Percentiles rank a stretch among this genome's conserved stretches.
Evolutionary conservation across 2,113 vertebrate genomes (phyloP).

Genomic region (Gnathonemus longibarbis): DNA sequence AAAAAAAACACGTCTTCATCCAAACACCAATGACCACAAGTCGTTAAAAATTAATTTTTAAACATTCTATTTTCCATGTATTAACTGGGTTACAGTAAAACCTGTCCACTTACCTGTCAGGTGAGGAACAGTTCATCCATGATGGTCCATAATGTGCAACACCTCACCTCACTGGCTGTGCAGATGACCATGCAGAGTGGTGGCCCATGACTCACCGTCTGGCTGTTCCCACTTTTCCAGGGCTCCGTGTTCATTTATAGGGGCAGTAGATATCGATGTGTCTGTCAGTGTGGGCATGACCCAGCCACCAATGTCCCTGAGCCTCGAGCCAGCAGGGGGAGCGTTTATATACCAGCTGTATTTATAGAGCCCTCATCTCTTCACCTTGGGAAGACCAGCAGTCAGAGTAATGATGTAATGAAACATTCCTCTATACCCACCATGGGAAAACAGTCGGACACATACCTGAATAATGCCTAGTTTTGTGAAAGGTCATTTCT

Average conservation of each 20-base stretch:
- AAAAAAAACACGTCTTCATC: not conserved
- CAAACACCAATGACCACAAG: not conserved
- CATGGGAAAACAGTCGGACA: not conserved
- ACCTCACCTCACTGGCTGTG: not conserved
- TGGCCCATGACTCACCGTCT: not conserved
- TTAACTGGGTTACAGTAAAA: not conserved
- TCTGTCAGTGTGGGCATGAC: slow-evolving; percentile 37
- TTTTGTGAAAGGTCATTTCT: not conserved
- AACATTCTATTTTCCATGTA: not conserved
- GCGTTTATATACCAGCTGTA: slow-evolving; percentile 34
- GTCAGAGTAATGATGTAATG: not conserved
- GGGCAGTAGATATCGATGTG: slow-evolving; percentile 43
- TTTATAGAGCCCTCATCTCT: slow-evolving; percentile 29
- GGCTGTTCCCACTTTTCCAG: slow-evolving; percentile 19
- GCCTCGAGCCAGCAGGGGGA: slow-evolving; percentile 43
- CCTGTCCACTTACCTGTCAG: not conserved
- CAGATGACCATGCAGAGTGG: too few species aligned
- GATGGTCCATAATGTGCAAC: not conserved
- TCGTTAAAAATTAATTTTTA: not conserved
- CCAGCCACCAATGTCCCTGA: slow-evolving; percentile 27
- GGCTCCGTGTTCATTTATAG: slow-evolving; percentile 37
- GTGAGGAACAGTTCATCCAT: not conserved
- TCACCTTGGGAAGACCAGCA: not conserved
- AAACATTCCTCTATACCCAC: not conserved
- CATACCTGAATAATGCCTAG: not conserved